Evolutionary conservation across 2,888 invertebrate genomes (phyloP), one percentile per base, ranked within the genome.

Genomic region (Nycteola revayana): DNA sequence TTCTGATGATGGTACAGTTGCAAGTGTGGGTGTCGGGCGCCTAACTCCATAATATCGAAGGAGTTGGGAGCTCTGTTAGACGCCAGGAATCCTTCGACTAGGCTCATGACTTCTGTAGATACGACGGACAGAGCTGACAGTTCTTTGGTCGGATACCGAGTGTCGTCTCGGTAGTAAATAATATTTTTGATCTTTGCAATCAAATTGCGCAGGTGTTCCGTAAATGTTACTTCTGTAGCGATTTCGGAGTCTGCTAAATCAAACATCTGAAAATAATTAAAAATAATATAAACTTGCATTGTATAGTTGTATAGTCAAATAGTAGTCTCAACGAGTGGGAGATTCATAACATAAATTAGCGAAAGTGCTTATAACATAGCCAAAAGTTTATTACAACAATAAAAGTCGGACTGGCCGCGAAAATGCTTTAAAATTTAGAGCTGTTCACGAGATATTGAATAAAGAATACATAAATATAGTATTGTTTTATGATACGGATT

Each of bases 171-270:
- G 47, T 86, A 88, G 41, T 85, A 80, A 41, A 85, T 78, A 6
- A 85, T 85, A 37, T 88, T 88, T 57, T 89, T 89, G 28, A 89
- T 86, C 61, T 89, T 88, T 0, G 83, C 76, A n/a, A 89, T 81
- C 28, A 89, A 63, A 57, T 86, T 81, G 10, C 88, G 88, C 28
- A 94, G 83, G 44, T 92, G 91, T 69, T 93, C 92, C 10, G 93
- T 92, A 67, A 93, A 94, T 38, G 90, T 88, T n/a, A 94, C 90
- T 74, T 94, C 93, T 0, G 90, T 90, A 29, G 92, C 91, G 11
- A 94, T 79, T 60, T 90, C 88, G 4, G 91, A 91, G 46, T 93
- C 90, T 33, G 92, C 90, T 60, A 94, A 71, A 59, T 92, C 90
- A 54, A 93, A 94, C 74, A 92, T 92, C 95, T 95, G 89, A 40